Percentiles rank a stretch among this genome's conserved stretches.
Evolutionary conservation across 2,888 invertebrate species (phyloP).

Genomic region (Steinernema scapterisci): DNA sequence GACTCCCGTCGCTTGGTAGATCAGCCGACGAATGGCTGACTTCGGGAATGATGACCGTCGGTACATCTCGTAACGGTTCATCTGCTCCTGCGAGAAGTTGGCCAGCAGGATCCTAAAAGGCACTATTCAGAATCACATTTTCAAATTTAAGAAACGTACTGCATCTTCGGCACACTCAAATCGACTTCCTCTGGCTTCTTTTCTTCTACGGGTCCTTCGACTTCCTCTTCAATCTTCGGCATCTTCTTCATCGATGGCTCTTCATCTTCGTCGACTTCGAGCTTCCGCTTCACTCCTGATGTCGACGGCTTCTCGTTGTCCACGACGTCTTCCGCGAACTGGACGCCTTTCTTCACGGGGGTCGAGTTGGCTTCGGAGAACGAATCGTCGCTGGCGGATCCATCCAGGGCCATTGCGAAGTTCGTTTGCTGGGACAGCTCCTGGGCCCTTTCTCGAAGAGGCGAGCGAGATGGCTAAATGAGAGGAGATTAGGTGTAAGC

Average conservation of each 20-base stretch:
- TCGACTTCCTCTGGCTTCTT: slow-evolving; percentile 45
- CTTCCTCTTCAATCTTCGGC: background rate
- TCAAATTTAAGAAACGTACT: slow-evolving; percentile 36
- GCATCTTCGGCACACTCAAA: slow-evolving; percentile 48
- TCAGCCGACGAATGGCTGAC: slow-evolving; percentile 85
- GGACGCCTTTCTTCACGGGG: background rate
- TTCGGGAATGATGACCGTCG: slow-evolving; percentile 95
- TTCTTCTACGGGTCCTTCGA: slow-evolving; percentile 33
- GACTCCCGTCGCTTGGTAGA: slow-evolving; percentile 96
- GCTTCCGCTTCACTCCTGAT: background rate
- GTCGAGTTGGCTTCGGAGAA: background rate
- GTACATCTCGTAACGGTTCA: slow-evolving; percentile 98
- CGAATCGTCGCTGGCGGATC: background rate
- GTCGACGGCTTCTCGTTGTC: slow-evolving; percentile 21
- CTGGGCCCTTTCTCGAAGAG: background rate
- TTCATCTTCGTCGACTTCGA: background rate
- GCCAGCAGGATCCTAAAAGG: slow-evolving; percentile 86
- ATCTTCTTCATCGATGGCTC: background rate
- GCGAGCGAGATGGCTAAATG: background rate
- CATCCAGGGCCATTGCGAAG: background rate
- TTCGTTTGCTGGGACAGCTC: background rate
- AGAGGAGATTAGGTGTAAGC: slow-evolving; percentile 4
- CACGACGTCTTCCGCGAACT: slow-evolving; percentile 11
- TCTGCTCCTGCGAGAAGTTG: slow-evolving; percentile 96
- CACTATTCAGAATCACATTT: slow-evolving; percentile 32